Base-by-base conservation (phyloP, 2,797 vertebrate species). In the Enteromius thamalakanensis region DNA sequence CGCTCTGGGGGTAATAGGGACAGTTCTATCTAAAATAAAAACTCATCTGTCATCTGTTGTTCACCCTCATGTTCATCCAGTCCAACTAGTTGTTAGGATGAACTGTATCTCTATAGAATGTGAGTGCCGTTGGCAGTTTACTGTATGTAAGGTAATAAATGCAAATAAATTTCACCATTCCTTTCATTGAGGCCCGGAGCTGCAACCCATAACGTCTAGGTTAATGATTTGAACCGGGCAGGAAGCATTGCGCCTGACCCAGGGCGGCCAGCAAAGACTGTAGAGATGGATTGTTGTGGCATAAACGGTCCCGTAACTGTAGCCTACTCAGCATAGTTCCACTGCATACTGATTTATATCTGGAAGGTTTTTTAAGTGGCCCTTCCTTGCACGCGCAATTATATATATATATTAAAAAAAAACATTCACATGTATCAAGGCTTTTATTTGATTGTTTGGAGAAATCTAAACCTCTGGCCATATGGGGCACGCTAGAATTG, bases 371-470 rank as follows among this genome's bases (percentile, higher is more conserved):
- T 76, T 23, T 19, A 69, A 23, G 40, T 62, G 1, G 19, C n/a
- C 45, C n/a, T 23, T 70, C 34, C 29, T 68, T 40, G 58, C 7
- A 60, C 21, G 19, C 6, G 45, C 75, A 67, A 12, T 72, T 74
- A 42, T 10, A 37, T 37, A 55, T 32, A 32, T 32, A 32, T 32
- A 32, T 32, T 0, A 29, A 74, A 60, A 45, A 23, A 26, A 26
- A 26, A 14, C 53, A 79, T 9, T 49, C 53, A 58, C 29, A 67
- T 90, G 91, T 40, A 62, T 91, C 89, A 84, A 91, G 90, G 91
- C 91, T 90, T 93, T 93, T 92, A 92, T 92, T 90, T 94, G 94
- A 94, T 93, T 93, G 92, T 88, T 92, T 83, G 65, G 90, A 87
- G 92, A 90, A 91, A 88, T 84, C 86, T 85, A 91, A 92, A 88